These are phyloP conservation scores for Diploscapter pachys DNA, from an alignment of 1,140 invertebrate species.

Conservation along the genomic window DNA sequence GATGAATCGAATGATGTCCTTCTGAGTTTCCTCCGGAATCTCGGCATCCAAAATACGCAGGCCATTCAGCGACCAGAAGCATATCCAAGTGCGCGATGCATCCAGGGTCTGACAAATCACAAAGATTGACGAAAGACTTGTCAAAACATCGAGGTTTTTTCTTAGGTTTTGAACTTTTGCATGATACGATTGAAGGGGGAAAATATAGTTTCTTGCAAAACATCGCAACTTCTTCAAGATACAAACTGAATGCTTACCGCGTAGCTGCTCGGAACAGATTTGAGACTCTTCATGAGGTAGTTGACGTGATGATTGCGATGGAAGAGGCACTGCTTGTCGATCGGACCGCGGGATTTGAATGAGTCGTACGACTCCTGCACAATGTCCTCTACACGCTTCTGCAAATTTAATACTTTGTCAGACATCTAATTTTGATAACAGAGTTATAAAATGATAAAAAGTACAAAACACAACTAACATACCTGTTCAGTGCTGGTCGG, in stretches of 20 bases:
- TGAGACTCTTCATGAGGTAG: constrained; percentile 26
- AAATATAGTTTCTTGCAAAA: neutral
- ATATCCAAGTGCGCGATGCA: constrained; percentile 39
- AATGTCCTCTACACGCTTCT: constrained; percentile 30
- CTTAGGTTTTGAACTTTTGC: neutral
- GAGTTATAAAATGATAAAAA: neutral
- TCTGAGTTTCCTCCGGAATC: constrained; percentile 8
- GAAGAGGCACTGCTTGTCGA: constrained; percentile 3
- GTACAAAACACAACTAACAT: neutral
- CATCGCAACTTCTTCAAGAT: neutral
- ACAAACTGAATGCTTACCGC: constrained; percentile 17
- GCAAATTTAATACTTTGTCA: neutral
- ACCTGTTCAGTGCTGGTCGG: constrained; percentile 34
- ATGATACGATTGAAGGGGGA: neutral
- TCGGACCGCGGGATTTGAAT: no score
- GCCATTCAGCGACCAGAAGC: constrained; percentile 35
- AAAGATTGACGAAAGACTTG: neutral
- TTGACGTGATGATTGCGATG: constrained; percentile 15
- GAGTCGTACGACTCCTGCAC: constrained; percentile 10
- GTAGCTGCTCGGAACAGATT: constrained; percentile 19
- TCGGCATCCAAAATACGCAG: constrained; percentile 30
- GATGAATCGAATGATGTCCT: constrained; percentile 28
- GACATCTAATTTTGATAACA: no score
- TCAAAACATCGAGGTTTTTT: neutral
- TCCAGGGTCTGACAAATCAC: constrained; percentile 32